These are phyloP conservation scores for Mesodorylaimus sp. DNA, from an alignment of 2,888 invertebrate species.

Conservation along the genomic window DNA sequence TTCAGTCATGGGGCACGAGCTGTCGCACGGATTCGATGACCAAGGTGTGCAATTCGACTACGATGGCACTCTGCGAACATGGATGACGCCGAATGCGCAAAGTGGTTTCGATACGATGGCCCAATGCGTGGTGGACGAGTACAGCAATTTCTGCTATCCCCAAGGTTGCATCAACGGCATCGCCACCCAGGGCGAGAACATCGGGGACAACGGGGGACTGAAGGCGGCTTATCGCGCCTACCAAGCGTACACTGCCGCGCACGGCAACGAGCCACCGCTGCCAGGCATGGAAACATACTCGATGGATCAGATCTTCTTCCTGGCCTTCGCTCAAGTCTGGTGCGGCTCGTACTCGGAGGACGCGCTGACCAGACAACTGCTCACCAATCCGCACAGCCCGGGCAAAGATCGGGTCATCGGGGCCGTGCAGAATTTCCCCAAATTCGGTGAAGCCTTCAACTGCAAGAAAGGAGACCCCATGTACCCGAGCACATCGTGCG, in stretches of 20 bases:
- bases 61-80: slow-evolving; percentile 8
- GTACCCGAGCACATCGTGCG: no score
- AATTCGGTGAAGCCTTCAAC: slow-evolving; percentile 3
- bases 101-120: slow-evolving; percentile 9
- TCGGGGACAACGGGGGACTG: slow-evolving; percentile 41
- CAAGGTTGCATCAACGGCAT: slow-evolving; percentile 34
- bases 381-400: slow-evolving; percentile 7
- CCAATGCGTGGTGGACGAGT: slow-evolving; percentile 15
- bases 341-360: slow-evolving; percentile 8
- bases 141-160: slow-evolving; percentile 16
- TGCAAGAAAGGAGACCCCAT: no score
- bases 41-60: slow-evolving; percentile 12
- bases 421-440: slow-evolving; percentile 7
- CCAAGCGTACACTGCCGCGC: slow-evolving; percentile 8
- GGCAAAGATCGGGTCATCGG: slow-evolving; percentile 7
- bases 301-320: slow-evolving; percentile 35
- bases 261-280: slow-evolving; percentile 14
- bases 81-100: slow-evolving; percentile 11
- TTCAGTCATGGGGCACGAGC: slow-evolving; percentile 10
- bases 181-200: slow-evolving; percentile 40
- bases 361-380: neutral
- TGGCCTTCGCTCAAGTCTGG: slow-evolving; percentile 41
- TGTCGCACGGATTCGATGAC: slow-evolving; percentile 13
- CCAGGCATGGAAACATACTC: slow-evolving; percentile 21
- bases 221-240: slow-evolving; percentile 31